Base-by-base conservation (phyloP, 2,797 vertebrate species). In the Rhadinocentrus ornatus region DNA sequence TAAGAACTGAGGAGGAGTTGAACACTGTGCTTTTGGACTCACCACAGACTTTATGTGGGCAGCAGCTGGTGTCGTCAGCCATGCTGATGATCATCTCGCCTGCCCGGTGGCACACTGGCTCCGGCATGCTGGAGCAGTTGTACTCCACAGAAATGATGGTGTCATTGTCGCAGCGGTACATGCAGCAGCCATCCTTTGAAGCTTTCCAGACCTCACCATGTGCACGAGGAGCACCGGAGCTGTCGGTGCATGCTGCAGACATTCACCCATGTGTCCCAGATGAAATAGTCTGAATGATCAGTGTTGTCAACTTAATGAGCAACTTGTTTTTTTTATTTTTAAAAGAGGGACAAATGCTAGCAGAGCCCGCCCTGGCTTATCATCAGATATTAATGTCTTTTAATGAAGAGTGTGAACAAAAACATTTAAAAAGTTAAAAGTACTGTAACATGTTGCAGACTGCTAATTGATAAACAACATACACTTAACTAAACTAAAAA, bases 161-260 rank as follows among this genome's bases (percentile, higher is more conserved):
- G 75, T 96, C 96, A 1, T 92, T 96, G 76, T 96, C 96, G 64
- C 98, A 99, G 78, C 92, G 95, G 48, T 98, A 96, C 94, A 96
- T 93, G 77, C 97, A 98, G 92, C 97, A 99, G 71, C 95, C 96
- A 0, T 95, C 95, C 34, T 89, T 87, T 0, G 97, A 97, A 54
- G 96, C 95, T 72, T 95, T 96, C 98, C 98, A 99, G 65, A 92
- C 89, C 80, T 99, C 98, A 0, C 96, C 97, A 24, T 96, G 73
- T 0, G 96, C 94, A 35, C 62, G 96, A 0, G 98, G 97, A 37
- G 82, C 27, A 16, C 96, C 97, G 0, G 89, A 86, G 86, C 94
- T 96, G 84, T 99, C 98, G 0, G 98, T 99, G 80, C 98, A 99
- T 66, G 97, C 96, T 98, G 86, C 3, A 37, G 0, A 66, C 34